Evolutionary conservation across 2,797 vertebrate species (phyloP), one percentile per base, ranked within the genome.

Genomic region (Catostomus latipinnis): DNA sequence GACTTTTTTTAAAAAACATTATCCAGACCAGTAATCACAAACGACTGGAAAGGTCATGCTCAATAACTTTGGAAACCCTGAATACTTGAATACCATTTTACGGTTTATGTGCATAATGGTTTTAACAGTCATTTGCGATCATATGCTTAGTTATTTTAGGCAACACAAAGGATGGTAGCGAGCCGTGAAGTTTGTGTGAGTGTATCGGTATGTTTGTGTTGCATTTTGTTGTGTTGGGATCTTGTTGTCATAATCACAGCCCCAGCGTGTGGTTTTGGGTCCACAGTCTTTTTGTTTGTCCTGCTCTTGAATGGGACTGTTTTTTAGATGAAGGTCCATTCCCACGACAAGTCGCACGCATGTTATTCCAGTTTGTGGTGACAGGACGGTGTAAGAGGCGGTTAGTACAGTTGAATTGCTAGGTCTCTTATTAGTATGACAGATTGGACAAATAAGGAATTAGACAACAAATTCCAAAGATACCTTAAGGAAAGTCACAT

Each of bases 241-340:
- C 61, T 76, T 53, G 49, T 76, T 76, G 72, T 62, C 49, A 60
- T 76, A 57, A 50, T 56, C 49, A 8, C 52, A 72, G 11, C 62
- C 56, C 49, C 54, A 14, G 52, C 61, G 45, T 78, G 70, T 16
- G 70, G 57, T 77, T 87, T 77, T 84, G 78, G 80, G 84, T 83
- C 65, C 56, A 1, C 13, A 12, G 22, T 62, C 46, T 22, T 78
- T 71, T 72, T 83, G 79, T 82, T 78, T 83, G 54, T 82, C 11
- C 65, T 63, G 71, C 81, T 87, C 81, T 81, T 87, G 81, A 67
- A 62, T 84, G 63, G 81, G 71, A 76, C 82, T 76, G 60, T 34
- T 82, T 82, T 73, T 54, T 62, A 75, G 57, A n/a, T 72, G 70
- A 80, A 76, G 84, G 87, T 53, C 16, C 56, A 63, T 80, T 74